A percentile compares a stretch with the other conserved stretches of the same genome.
Evolutionary conservation across 2,888 invertebrate species (phyloP).

Genomic region (Phaedon cochleariae): DNA sequence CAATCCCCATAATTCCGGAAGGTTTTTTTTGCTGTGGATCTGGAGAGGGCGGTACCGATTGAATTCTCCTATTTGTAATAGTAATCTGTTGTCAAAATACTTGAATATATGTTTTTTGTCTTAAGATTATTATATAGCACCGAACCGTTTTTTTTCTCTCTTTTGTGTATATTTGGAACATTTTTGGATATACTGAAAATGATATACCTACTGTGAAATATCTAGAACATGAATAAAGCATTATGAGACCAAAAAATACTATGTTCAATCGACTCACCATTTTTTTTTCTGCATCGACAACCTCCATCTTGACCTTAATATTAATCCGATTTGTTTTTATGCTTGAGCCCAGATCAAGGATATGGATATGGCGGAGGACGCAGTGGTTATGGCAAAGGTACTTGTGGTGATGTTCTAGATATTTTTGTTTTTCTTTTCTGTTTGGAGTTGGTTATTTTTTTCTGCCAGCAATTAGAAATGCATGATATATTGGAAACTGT

Average conservation of each 20-base stretch:
- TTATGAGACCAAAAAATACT: slow-evolving; percentile 53
- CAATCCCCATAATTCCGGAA: no score
- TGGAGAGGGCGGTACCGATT: background rate
- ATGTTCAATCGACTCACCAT: background rate
- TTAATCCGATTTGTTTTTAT: slow-evolving; percentile 61
- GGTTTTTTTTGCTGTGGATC: no score
- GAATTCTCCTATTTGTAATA: background rate
- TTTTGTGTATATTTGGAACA: background rate
- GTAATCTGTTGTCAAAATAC: background rate
- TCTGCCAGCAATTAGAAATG: background rate
- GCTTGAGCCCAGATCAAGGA: slow-evolving; percentile 76
- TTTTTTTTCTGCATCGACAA: background rate
- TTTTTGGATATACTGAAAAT: background rate
- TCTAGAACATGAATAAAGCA: slow-evolving; percentile 71
- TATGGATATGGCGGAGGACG: slow-evolving; percentile 90
- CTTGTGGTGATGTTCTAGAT: slow-evolving; percentile 46
- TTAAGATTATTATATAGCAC: background rate
- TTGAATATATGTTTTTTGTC: no score
- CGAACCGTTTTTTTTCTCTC: background rate
- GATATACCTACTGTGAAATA: slow-evolving; percentile 33
- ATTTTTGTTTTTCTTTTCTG: background rate
- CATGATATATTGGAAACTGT: background rate
- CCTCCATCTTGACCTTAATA: background rate
- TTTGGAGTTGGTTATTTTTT: background rate
- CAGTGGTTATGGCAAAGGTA: slow-evolving; percentile 88